phyloP scores from a whole-genome alignment of 2,113 vertebrate species.

The Zeus faber region DNA sequence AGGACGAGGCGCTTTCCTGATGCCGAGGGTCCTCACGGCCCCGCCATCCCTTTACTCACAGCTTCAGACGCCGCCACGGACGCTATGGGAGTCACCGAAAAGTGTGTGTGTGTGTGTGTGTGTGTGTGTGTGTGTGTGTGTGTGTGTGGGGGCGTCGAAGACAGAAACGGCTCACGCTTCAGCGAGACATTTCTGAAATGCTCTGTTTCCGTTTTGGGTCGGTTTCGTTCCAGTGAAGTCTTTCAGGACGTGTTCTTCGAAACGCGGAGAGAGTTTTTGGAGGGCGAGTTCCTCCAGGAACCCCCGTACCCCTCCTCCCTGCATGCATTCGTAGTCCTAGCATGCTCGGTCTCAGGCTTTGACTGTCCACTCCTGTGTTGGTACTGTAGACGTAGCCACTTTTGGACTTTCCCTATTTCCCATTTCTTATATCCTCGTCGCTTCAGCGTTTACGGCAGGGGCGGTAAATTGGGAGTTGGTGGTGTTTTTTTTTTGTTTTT shows the following conservation, averaged over 20 bases:
- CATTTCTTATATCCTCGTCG: background rate
- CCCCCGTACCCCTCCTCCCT: background rate
- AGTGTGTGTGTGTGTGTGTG: too few species aligned
- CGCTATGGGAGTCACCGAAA: too few species aligned
- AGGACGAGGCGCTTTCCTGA: slow-evolving; percentile 89
- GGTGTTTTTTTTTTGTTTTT: background rate
- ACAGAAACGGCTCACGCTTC: too few species aligned
- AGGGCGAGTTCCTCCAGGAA: too few species aligned
- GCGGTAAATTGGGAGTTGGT: too few species aligned
- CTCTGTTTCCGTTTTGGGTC: background rate
- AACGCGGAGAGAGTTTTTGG: too few species aligned
- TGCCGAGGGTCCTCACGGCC: slow-evolving; percentile 23
- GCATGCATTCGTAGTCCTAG: background rate
- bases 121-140: too few species aligned
- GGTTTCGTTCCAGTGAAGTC: background rate
- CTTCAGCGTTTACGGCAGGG: too few species aligned
- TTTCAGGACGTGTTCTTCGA: background rate
- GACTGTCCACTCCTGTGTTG: background rate
- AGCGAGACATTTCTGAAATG: background rate
- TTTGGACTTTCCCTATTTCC: background rate
- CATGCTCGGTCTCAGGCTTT: background rate
- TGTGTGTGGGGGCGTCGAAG: too few species aligned
- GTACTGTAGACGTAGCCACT: background rate
- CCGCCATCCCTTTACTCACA: background rate
- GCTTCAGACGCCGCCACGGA: background rate